Base-by-base conservation (phyloP, 2,888 invertebrate species). In the Caenorhabditis plicata region DNA sequence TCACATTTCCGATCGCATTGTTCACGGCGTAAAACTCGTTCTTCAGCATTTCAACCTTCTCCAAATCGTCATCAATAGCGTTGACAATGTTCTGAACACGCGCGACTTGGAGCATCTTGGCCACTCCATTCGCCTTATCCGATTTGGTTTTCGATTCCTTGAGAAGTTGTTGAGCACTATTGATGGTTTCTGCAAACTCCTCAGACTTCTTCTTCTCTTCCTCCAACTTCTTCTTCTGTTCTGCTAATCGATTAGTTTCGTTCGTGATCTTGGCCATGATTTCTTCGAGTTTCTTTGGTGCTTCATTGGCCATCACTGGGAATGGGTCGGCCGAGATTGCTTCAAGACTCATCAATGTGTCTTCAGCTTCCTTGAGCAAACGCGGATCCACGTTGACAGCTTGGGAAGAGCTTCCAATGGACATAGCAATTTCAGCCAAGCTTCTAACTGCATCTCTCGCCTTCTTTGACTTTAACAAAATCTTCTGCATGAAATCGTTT, bases 301-400 rank as follows among this genome's bases (percentile, higher is more conserved):
- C 55, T n/a, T 19, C 44, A 13, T 29, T 38, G 9, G 55, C 60
- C 27, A 47, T 55, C 33, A 60, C 64, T 17, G 64, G 43, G n/a
- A 43, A 47, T 31, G 58, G 51, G 36, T 55, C 55, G 32, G 62
- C 55, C 4, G 61, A 61, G 4, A 57, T 39, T 4, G 64, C 57
- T 52, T 68, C 64, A 4, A 68, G 45, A 44, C 53, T 47, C 39
- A 42, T 56, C 35, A 65, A 35, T 9, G 49, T 61, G n/a, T 63
- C 52, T 32, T 64, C 49, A 0, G 68, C 68, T 29, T 66, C 61
- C 32, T 49, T 41, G 9, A 66, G 20, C 39, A 53, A 50, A 43
- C 49, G 44, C 13, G 63, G 55, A 33, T 69, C 65, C n/a, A 69
- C 53, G 19, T 61, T 50, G 9, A 66, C 61, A 13, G 68, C 68